These are phyloP conservation scores for Spea bombifrons DNA, from an alignment of 2,113 vertebrate genomes.

Conservation along the genomic window DNA sequence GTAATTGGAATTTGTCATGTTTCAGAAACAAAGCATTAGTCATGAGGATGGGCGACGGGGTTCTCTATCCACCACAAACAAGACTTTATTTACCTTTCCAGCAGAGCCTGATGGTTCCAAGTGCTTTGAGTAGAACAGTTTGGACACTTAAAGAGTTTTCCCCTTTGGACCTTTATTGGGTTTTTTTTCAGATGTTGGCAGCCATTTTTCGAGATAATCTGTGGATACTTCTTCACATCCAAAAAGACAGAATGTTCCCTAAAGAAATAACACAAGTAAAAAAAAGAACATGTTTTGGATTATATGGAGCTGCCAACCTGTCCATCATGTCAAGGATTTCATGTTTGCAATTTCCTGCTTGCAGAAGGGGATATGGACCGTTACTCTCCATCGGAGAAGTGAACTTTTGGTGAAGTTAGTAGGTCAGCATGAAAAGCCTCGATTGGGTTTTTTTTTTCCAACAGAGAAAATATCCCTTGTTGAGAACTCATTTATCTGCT, in stretches of 20 bases:
- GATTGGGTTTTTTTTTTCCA: not conserved
- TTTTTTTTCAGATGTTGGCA: slow-evolving; percentile 29
- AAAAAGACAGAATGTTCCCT: slow-evolving; percentile 47
- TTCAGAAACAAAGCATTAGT: not conserved
- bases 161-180: slow-evolving; percentile 15
- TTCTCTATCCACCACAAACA: not conserved
- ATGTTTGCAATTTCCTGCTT: slow-evolving; percentile 41
- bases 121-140: not conserved
- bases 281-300: slow-evolving; percentile 43
- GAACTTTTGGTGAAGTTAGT: slow-evolving; percentile 4
- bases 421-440: slow-evolving; percentile 1
- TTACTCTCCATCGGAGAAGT: slow-evolving; percentile 1
- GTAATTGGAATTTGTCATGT: not conserved
- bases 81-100: not conserved
- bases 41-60: not conserved
- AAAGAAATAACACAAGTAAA: slow-evolving; percentile 46
- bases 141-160: not conserved
- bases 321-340: slow-evolving; percentile 40
- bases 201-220: slow-evolving; percentile 35
- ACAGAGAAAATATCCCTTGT: too few relatives aligned
- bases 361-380: not conserved
- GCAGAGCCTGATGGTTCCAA: not conserved
- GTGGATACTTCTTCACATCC: slow-evolving; percentile 37
- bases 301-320: slow-evolving; percentile 43
- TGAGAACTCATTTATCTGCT: too few relatives aligned